A percentile compares a stretch with the other conserved stretches of the same genome.
Conservation (phyloP, 2,888 invertebrate genomes). For the Tenthredo notha region DNA sequence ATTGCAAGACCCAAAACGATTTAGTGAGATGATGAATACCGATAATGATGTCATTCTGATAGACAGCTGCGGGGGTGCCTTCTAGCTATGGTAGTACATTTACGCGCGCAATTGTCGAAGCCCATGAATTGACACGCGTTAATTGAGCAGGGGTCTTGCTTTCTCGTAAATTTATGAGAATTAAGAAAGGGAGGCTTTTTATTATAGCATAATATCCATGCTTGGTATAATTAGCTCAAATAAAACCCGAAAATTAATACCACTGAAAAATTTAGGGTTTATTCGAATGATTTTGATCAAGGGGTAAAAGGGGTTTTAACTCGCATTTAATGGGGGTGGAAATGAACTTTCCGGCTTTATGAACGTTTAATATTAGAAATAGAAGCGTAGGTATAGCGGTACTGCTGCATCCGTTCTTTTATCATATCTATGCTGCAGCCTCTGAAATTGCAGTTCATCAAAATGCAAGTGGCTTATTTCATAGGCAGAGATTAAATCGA, state of each 20-base stretch:
- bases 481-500: not conserved
- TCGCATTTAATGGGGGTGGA: not conserved
- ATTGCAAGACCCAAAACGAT: not conserved
- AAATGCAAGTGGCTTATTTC: not conserved
- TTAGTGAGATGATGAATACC: not conserved
- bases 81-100: constrained; percentile 10
- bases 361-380: not conserved
- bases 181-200: not conserved
- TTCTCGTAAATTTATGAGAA: not conserved
- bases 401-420: not conserved
- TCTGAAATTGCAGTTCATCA: not conserved
- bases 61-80: not conserved
- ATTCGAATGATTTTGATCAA: not conserved
- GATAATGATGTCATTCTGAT: not conserved
- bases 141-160: not conserved
- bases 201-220: not conserved
- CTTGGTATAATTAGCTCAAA: not conserved
- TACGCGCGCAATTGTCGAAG: constrained; percentile 44
- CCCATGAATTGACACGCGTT: constrained; percentile 28
- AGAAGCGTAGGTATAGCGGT: not conserved
- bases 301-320: not conserved
- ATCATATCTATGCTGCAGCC: not conserved
- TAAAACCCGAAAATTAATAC: not conserved
- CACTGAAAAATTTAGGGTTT: not conserved
- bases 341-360: not conserved